Conservation (phyloP, 2,888 invertebrate species). For the Ennomos erosarius region DNA sequence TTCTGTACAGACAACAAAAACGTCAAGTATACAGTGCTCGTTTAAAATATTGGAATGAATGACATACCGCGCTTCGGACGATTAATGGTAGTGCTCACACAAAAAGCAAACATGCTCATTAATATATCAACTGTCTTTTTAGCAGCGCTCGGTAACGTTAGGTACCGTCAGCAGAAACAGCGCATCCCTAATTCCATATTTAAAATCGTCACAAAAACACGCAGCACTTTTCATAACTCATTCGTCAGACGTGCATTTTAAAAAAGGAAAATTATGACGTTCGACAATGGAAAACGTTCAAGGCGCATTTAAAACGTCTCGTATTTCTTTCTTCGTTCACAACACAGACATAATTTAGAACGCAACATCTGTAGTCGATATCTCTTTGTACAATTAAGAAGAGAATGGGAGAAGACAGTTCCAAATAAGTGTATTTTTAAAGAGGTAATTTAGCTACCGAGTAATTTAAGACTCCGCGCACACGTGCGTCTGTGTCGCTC, state of each 20-base stretch:
- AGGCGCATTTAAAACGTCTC: constrained; percentile 66
- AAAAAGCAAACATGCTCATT: constrained; percentile 83
- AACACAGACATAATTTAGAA: constrained; percentile 71
- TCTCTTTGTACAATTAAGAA: constrained; percentile 81
- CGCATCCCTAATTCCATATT: constrained; percentile 44
- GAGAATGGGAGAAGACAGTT: constrained; percentile 69
- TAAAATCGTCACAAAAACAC: constrained; percentile 43
- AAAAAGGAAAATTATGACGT: constrained; percentile 46
- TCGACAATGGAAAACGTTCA: constrained; percentile 60
- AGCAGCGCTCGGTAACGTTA: constrained; percentile 65
- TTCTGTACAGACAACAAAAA: constrained; percentile 79
- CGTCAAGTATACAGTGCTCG: constrained; percentile 71
- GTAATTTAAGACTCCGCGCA: constrained; percentile 47
- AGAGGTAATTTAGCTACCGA: constrained; percentile 68
- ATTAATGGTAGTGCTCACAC: constrained; percentile 79
- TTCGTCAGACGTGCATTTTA: constrained; percentile 46
- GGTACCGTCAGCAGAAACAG: constrained; percentile 66
- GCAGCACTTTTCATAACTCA: constrained; percentile 59
- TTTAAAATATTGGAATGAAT: constrained; percentile 86
- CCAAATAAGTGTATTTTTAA: constrained; percentile 76
- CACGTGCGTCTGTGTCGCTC: constrained; percentile 45
- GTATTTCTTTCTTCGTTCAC: constrained; percentile 76
- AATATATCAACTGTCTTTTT: constrained; percentile 85
- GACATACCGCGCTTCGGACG: constrained; percentile 83
- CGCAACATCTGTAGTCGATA: constrained; percentile 81